Conservation (phyloP, 1,140 invertebrate genomes). For the Episyrphus balteatus region DNA sequence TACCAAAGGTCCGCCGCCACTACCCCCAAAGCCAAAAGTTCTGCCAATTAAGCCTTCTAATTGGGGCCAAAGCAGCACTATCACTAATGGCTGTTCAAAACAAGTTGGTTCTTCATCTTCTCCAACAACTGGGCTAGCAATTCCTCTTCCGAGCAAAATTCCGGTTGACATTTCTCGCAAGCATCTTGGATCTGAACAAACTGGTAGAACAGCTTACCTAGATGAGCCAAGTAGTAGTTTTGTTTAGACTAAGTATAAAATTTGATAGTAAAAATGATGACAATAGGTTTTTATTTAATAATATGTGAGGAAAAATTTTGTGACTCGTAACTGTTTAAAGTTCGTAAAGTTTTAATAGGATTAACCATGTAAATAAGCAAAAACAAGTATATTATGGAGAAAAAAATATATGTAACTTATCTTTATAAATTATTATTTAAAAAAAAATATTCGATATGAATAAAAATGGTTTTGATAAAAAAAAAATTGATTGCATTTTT, state of each 20-base stretch:
- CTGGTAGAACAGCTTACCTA: constrained; percentile 40
- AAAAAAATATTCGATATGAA: no score
- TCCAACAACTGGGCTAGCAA: background rate
- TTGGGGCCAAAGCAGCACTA: constrained; percentile 37
- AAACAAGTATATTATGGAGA: no score
- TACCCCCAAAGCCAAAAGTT: constrained; percentile 48
- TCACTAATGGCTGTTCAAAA: constrained; percentile 2
- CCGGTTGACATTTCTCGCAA: constrained; percentile 17
- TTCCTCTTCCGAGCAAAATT: constrained; percentile 10
- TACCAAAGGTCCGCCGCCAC: constrained; percentile 39
- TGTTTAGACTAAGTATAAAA: constrained; percentile 33
- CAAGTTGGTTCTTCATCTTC: background rate
- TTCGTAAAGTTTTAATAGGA: no score
- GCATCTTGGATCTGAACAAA: constrained; percentile 7
- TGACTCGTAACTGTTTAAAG: no score
- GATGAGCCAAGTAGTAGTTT: constrained; percentile 53
- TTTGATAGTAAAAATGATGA: no score
- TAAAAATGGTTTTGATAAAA: no score
- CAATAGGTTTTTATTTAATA: no score
- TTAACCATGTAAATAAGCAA: no score
- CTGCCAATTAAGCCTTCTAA: constrained; percentile 45
- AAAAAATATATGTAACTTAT: no score
- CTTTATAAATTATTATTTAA: no score
- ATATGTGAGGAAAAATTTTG: no score
- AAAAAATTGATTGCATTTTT: no score